Conservation (phyloP, 2,888 invertebrate genomes). For the Polydrusus cervinus region DNA sequence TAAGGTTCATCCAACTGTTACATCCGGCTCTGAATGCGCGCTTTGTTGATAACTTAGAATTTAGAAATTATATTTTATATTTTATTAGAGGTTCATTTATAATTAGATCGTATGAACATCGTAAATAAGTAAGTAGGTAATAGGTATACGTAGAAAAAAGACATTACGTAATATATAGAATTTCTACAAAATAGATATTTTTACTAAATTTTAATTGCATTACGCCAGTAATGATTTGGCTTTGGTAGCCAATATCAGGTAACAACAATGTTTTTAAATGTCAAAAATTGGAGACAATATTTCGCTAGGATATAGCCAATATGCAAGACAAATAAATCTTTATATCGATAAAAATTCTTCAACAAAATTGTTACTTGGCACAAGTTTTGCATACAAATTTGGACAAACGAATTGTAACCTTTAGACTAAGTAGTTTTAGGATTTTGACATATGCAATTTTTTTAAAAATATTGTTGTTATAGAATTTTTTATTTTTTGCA, state of each 20-base stretch:
- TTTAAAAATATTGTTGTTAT: no score
- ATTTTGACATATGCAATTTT: no score
- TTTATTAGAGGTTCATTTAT: neutral
- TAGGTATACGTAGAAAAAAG: no score
- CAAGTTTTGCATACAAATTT: slow-evolving; percentile 35
- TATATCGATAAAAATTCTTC: slow-evolving; percentile 35
- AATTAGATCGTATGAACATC: neutral
- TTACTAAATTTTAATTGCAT: no score
- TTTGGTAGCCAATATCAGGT: no score
- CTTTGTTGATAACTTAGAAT: slow-evolving; percentile 18
- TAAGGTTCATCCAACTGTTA: slow-evolving; percentile 34
- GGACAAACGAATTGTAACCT: slow-evolving; percentile 16
- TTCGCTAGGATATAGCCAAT: slow-evolving; percentile 19
- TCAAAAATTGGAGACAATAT: neutral
- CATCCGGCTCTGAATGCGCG: slow-evolving; percentile 27
- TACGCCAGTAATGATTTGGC: no score
- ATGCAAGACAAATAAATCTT: slow-evolving; percentile 31
- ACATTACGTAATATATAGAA: no score
- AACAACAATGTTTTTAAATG: no score
- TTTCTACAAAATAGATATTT: no score
- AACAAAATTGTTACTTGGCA: slow-evolving; percentile 39
- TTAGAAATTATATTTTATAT: slow-evolving; percentile 13
- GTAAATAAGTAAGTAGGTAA: no score
- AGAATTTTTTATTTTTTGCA: no score
- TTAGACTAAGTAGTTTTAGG: neutral